phyloP scores from a whole-genome alignment of 2,888 invertebrate species.

The Cepaea hortensis region DNA sequence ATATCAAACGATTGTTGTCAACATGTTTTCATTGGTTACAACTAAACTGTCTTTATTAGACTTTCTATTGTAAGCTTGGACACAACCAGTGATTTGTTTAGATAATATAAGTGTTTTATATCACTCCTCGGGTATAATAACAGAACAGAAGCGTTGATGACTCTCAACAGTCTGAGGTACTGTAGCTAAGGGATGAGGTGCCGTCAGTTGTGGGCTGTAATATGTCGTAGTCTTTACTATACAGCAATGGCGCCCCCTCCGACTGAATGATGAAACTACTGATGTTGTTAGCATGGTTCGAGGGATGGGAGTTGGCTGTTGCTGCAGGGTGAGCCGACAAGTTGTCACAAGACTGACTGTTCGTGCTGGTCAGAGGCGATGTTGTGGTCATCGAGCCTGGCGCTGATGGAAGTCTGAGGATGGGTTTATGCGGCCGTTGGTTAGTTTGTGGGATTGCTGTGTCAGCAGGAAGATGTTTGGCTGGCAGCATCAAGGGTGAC shows the following conservation, averaged over 20 bases:
- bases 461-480: background rate
- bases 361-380: background rate
- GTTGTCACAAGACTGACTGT: background rate
- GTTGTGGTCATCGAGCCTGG: background rate
- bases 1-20: no score
- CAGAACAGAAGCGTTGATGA: background rate
- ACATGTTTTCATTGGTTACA: no score
- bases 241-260: background rate
- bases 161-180: background rate
- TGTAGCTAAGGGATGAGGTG: background rate
- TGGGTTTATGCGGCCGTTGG: background rate
- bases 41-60: no score
- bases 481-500: background rate
- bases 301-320: background rate
- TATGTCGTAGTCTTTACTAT: background rate
- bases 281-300: background rate
- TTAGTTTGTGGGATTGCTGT: background rate
- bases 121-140: background rate
- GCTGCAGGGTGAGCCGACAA: background rate
- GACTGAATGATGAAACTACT: background rate
- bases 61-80: no score
- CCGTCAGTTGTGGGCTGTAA: background rate
- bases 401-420: conserved; percentile 17
- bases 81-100: no score
- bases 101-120: no score